A percentile compares a stretch with the other conserved stretches of the same genome.
Evolutionary conservation across 2,888 invertebrate genomes (phyloP).

Genomic region (Polydrusus pterygomalis): DNA sequence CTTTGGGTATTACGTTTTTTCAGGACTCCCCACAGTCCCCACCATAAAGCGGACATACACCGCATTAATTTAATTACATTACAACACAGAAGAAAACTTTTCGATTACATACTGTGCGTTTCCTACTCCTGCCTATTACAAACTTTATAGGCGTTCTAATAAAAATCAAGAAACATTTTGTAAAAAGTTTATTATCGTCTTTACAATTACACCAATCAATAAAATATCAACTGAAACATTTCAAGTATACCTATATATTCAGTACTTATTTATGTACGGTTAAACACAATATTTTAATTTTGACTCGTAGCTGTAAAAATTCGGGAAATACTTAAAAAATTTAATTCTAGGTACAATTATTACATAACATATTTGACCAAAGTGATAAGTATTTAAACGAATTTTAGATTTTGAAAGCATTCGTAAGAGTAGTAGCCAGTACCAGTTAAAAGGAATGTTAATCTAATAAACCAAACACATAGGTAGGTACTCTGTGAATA

Average conservation of each 20-base stretch:
- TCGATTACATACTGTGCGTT: too few species aligned
- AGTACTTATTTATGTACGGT: conserved; percentile 31
- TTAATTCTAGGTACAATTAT: conserved; percentile 13
- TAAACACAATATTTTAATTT: conserved; percentile 35
- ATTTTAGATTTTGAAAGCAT: background rate
- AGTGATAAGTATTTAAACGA: background rate
- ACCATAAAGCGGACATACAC: too few species aligned
- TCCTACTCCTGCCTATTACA: too few species aligned
- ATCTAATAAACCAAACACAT: conserved; percentile 16
- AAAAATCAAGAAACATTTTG: background rate
- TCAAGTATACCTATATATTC: conserved; percentile 33
- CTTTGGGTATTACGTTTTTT: too few species aligned
- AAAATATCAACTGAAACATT: conserved; percentile 36
- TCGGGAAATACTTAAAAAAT: conserved; percentile 17
- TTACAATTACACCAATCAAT: conserved; percentile 44
- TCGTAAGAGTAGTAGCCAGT: conserved; percentile 37
- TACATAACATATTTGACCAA: conserved; percentile 8
- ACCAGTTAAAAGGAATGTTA: conserved; percentile 32
- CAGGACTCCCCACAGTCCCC: too few species aligned
- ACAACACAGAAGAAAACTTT: too few species aligned
- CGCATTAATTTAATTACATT: too few species aligned
- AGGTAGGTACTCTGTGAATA: background rate
- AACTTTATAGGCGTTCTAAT: too few species aligned
- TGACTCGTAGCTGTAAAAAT: conserved; percentile 25
- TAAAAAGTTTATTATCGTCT: conserved; percentile 42